These are phyloP conservation scores for Apogon hyalosoma DNA, from an alignment of 2,797 vertebrate species.

Conservation along the genomic window DNA sequence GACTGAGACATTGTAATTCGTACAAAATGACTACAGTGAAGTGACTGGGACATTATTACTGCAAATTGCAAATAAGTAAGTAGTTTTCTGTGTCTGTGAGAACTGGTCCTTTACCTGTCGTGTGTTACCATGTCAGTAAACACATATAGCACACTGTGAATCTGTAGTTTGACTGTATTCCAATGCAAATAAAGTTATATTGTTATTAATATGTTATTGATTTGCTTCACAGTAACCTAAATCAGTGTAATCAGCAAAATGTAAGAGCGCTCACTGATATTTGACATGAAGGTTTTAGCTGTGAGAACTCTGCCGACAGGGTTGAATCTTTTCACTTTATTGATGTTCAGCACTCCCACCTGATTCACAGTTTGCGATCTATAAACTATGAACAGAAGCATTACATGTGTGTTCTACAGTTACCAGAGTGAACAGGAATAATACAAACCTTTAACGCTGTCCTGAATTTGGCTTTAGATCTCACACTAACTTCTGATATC, in stretches of 20 bases:
- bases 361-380: slow-evolving; percentile 26
- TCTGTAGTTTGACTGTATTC: no score
- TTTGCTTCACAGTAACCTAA: slow-evolving; percentile 10
- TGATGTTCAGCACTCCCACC: slow-evolving; percentile 52
- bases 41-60: no score
- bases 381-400: slow-evolving; percentile 36
- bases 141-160: no score
- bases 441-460: slow-evolving; percentile 7
- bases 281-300: slow-evolving; percentile 53
- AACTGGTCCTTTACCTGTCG: no score
- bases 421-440: slow-evolving; percentile 23
- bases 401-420: slow-evolving; percentile 21
- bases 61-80: no score
- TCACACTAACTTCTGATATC: slow-evolving; percentile 18
- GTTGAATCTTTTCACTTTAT: slow-evolving; percentile 41
- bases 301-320: slow-evolving; percentile 38
- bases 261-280: slow-evolving; percentile 25
- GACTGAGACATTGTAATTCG: no score
- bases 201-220: slow-evolving; percentile 8
- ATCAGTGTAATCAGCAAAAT: slow-evolving; percentile 10
- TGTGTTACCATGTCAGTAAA: no score
- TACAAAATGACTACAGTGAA: no score
- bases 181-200: background rate
- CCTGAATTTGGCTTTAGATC: slow-evolving; percentile 14
- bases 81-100: no score